phyloP scores from a whole-genome alignment of 2,113 vertebrate species.

The Hypomesus transpacificus region DNA sequence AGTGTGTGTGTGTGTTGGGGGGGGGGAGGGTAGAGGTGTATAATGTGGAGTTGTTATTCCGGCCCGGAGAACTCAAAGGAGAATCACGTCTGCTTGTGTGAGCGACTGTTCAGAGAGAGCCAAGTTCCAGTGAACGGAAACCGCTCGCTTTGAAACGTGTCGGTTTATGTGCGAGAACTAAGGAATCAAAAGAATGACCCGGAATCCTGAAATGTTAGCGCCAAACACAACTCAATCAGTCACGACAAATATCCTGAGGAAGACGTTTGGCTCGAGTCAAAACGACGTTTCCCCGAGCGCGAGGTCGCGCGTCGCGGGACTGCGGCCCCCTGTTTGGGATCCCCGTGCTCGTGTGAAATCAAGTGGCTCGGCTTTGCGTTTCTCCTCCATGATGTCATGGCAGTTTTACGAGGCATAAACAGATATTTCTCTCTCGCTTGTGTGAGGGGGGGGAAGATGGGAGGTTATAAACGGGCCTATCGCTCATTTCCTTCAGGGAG shows the following conservation, averaged over 20 bases:
- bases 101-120: too few species aligned
- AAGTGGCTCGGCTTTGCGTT: constrained; percentile 16
- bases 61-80: too few species aligned
- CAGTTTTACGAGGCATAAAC: constrained; percentile 24
- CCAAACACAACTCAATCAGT: constrained; percentile 20
- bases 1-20: too few species aligned
- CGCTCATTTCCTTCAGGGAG: not conserved
- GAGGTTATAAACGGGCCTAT: not conserved
- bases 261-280: constrained; percentile 12
- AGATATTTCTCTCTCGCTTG: not conserved
- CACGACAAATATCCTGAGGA: constrained; percentile 12
- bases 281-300: constrained; percentile 28
- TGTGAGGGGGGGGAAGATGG: not conserved
- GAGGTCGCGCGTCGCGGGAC: not conserved
- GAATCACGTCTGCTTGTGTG: too few species aligned
- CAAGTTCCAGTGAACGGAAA: too few species aligned
- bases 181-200: too few species aligned
- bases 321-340: constrained; percentile 10
- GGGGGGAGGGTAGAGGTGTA: too few species aligned
- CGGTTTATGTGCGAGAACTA: too few species aligned
- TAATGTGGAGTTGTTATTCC: too few species aligned
- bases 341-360: constrained; percentile 7
- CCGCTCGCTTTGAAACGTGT: too few species aligned
- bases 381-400: constrained; percentile 10
- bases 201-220: not conserved